Percentiles rank a stretch among this genome's conserved stretches.
Conservation (phyloP, 2,113 vertebrate species). For the Microcebus jonahi region DNA sequence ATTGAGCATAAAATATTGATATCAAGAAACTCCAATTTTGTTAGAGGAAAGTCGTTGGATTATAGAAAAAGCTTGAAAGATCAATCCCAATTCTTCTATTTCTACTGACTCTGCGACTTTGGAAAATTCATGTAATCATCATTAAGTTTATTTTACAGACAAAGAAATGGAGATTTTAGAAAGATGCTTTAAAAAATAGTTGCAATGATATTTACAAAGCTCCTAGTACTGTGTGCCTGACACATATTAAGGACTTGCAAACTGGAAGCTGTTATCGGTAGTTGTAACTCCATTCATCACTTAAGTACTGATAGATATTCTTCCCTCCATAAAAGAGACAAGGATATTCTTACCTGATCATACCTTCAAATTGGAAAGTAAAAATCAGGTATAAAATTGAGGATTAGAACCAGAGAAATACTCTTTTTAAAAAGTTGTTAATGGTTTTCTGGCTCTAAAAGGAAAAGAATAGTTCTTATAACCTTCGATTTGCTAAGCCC, state of each 20-base stretch:
- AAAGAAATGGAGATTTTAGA: not conserved
- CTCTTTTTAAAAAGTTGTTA: not conserved
- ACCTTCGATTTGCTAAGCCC: conserved; percentile 40
- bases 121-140: not conserved
- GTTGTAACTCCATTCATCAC: not conserved
- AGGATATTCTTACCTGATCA: not conserved
- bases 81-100: not conserved
- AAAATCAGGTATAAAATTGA: not conserved
- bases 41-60: not conserved
- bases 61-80: not conserved
- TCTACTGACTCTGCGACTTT: not conserved
- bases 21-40: not conserved
- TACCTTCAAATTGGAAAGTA: not conserved
- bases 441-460: conserved; percentile 43
- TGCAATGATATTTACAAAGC: not conserved
- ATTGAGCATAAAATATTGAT: not conserved
- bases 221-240: not conserved
- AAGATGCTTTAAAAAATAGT: not conserved
- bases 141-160: not conserved
- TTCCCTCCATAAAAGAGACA: not conserved
- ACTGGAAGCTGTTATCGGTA: not conserved
- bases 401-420: not conserved
- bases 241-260: not conserved
- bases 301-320: not conserved
- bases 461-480: not conserved